Evolutionary conservation across 1,140 invertebrate genomes (phyloP).

Genomic region (Saccostrea glomerata): DNA sequence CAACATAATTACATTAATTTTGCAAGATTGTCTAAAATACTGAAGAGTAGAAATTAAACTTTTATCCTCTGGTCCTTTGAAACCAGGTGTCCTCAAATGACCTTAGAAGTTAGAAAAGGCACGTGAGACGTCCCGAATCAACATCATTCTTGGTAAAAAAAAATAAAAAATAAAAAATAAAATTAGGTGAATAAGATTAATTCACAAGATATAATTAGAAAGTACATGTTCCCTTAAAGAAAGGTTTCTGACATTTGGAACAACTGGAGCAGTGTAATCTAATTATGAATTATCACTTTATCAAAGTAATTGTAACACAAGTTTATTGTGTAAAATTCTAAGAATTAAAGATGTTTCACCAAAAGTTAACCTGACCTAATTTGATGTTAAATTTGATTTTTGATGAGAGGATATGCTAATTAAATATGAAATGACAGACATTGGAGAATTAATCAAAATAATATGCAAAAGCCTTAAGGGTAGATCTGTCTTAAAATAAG

Average conservation of each 20-base stretch:
- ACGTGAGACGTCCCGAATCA: no score
- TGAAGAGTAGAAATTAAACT: no score
- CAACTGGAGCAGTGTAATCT: not conserved
- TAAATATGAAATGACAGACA: not conserved
- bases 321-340: not conserved
- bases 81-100: no score
- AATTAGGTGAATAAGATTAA: not conserved
- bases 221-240: not conserved
- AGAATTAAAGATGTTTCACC: not conserved
- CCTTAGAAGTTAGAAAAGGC: no score
- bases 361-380: not conserved
- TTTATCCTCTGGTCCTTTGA: no score
- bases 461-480: conserved; percentile 11
- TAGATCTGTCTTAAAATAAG: conserved; percentile 27
- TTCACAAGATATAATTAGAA: not conserved
- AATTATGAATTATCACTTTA: no score
- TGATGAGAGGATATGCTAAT: conserved; percentile 23
- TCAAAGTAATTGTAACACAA: no score
- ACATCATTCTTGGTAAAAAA: no score
- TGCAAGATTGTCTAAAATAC: no score
- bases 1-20: no score
- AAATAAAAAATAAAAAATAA: no score
- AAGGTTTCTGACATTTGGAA: not conserved
- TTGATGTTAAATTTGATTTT: conserved; percentile 30
- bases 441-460: conserved; percentile 17